Evolutionary conservation across 2,797 vertebrate genomes (phyloP), one percentile per base, ranked within the genome.

Genomic region (Loriculus beryllinus): DNA sequence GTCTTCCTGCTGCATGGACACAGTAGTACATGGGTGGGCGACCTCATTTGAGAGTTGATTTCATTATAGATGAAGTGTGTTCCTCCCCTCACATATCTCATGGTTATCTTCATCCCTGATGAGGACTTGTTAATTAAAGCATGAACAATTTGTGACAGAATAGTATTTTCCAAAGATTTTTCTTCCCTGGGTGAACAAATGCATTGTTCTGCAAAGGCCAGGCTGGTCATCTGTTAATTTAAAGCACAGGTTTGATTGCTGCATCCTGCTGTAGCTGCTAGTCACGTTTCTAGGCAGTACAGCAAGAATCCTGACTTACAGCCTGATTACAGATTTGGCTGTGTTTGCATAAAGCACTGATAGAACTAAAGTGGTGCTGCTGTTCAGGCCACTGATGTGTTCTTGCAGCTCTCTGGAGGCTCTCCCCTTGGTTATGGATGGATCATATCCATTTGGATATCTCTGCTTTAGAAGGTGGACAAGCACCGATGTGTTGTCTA

Each of bases 41-140:
- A 91, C 89, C 95, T 96, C 92, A 88, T 96, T 91, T 83, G 89
- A 37, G 72, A 90, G 80, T 28, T 93, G 85, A 92, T 96, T 92
- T 91, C 92, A 91, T 96, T 95, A 76, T 3, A 94, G 92, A 95
- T 94, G 82, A 45, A n/a, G 22, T 39, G 39, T 70, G 84, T 93
- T 83, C 85, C 93, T 88, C 89, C 89, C 69, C 54, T 86, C 68
- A 7, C 8, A 1, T 86, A 86, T 74, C 79, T 74, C 62, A 16
- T 25, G 48, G 67, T 94, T 91, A 90, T 90, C 79, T 79, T 52
- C 62, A 71, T 92, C 63, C 40, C 47, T 83, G 84, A 95, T 88
- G 94, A 95, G 82, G 88, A 14, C 26, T 82, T 68, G 62, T 93
- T 94, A 94, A 93, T 94, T 95, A 95, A 94, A 92, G 79, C 92